Evolutionary conservation across 1,140 invertebrate species (phyloP).

Genomic region (Drosophila elegans): DNA sequence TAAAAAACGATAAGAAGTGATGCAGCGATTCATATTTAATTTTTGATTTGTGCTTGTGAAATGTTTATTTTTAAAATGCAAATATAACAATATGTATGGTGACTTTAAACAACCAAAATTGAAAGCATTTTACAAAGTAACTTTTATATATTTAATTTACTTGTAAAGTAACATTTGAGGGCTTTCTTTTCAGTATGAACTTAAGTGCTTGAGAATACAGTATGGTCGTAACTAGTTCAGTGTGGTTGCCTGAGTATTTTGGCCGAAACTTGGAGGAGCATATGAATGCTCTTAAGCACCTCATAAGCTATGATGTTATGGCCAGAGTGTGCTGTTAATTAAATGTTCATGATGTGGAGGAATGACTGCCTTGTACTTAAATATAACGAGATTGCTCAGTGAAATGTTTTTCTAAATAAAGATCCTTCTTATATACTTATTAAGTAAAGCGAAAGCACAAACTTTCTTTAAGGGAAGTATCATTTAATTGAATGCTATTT

Average conservation of each 20-base stretch:
- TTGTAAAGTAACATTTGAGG: too few relatives aligned
- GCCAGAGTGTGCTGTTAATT: conserved; percentile 27
- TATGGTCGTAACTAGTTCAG: conserved; percentile 22
- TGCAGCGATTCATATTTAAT: conserved; percentile 7
- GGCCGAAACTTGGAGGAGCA: neutral
- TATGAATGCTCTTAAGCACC: conserved; percentile 25
- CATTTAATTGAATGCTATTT: too few relatives aligned
- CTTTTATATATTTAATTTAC: too few relatives aligned
- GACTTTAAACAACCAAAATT: too few relatives aligned
- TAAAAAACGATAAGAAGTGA: neutral
- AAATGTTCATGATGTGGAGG: conserved; percentile 26
- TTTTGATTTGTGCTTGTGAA: conserved; percentile 1
- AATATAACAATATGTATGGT: too few relatives aligned
- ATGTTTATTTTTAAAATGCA: too few relatives aligned
- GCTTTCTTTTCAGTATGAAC: conserved; percentile 1
- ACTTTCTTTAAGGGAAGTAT: too few relatives aligned
- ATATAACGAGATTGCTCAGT: neutral
- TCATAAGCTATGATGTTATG: conserved; percentile 33
- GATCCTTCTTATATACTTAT: neutral
- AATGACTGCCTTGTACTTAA: conserved; percentile 6
- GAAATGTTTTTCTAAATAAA: neutral
- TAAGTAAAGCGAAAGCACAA: neutral
- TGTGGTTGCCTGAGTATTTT: conserved; percentile 1
- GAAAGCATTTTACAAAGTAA: too few relatives aligned
- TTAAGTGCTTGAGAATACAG: conserved; percentile 2